phyloP scores from a whole-genome alignment of 2,113 vertebrate species.

The Leptocoma aspasia region DNA sequence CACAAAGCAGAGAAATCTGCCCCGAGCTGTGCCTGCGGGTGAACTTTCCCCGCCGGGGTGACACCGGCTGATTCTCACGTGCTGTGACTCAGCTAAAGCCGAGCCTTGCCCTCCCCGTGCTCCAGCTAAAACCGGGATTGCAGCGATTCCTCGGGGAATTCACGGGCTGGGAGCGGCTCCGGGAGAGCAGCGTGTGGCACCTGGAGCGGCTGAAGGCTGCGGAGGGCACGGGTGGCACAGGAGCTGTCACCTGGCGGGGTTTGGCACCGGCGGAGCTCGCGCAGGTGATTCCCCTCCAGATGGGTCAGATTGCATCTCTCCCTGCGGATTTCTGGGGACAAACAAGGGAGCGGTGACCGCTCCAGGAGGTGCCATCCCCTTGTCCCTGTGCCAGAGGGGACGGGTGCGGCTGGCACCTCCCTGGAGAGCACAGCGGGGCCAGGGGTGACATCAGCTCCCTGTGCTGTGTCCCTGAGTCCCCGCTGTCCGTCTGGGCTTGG shows the following conservation, averaged over 20 bases:
- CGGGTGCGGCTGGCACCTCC: not conserved
- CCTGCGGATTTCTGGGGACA: rapidly evolving
- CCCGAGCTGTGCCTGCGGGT: not conserved
- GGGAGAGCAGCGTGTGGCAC: not conserved
- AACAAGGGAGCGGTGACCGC: not conserved
- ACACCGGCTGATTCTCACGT: not conserved
- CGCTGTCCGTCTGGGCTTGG: not conserved
- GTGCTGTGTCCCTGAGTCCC: not conserved
- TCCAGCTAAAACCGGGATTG: rapidly evolving
- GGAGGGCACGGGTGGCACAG: not conserved
- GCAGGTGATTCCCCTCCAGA: not conserved
- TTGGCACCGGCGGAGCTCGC: not conserved
- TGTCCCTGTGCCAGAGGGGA: not conserved
- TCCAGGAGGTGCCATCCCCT: not conserved
- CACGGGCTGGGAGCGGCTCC: not conserved
- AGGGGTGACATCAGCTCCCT: not conserved
- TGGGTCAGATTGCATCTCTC: not conserved
- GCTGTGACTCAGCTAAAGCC: not conserved
- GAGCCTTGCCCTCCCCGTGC: not conserved
- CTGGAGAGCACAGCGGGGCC: not conserved
- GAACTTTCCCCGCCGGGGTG: not conserved
- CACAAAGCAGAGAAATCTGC: not conserved
- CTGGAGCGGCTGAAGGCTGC: not conserved
- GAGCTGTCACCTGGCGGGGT: not conserved
- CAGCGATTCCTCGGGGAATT: not conserved